phyloP scores from a whole-genome alignment of 2,888 invertebrate genomes.

The Trachelus stipa region DNA sequence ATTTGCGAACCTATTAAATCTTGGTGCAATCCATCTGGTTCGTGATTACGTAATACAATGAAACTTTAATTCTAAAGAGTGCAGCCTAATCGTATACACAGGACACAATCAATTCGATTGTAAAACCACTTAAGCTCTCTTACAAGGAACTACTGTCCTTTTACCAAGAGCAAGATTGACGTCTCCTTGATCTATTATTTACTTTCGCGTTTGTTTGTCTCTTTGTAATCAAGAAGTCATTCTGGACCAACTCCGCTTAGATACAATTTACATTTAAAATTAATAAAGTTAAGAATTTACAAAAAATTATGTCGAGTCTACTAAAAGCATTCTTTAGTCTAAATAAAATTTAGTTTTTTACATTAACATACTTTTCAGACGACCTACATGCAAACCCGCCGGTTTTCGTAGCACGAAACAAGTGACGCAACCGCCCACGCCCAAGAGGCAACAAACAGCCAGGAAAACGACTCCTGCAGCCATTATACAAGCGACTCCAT shows the following conservation, averaged over 20 bases:
- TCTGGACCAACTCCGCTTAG: neutral
- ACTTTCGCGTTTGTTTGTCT: neutral
- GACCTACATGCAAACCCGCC: neutral
- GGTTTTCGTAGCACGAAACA: constrained; percentile 1
- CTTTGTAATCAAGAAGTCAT: neutral
- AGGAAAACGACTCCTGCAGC: neutral
- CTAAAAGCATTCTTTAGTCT: neutral
- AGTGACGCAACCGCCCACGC: constrained; percentile 6
- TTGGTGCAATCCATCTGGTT: neutral
- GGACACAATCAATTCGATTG: neutral
- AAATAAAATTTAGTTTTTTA: neutral
- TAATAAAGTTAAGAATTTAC: neutral
- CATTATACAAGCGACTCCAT: constrained; percentile 1
- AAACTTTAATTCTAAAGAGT: neutral
- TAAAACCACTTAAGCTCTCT: neutral
- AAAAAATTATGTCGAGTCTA: neutral
- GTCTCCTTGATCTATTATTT: neutral
- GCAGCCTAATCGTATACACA: neutral
- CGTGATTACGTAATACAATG: neutral
- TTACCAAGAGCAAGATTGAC: neutral
- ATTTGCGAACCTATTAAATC: neutral
- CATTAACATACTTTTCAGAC: neutral
- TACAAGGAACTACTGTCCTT: neutral
- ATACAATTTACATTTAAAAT: neutral
- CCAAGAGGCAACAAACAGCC: neutral